Conservation (phyloP, 1,140 invertebrate species). For the Microplitis demolitor region DNA sequence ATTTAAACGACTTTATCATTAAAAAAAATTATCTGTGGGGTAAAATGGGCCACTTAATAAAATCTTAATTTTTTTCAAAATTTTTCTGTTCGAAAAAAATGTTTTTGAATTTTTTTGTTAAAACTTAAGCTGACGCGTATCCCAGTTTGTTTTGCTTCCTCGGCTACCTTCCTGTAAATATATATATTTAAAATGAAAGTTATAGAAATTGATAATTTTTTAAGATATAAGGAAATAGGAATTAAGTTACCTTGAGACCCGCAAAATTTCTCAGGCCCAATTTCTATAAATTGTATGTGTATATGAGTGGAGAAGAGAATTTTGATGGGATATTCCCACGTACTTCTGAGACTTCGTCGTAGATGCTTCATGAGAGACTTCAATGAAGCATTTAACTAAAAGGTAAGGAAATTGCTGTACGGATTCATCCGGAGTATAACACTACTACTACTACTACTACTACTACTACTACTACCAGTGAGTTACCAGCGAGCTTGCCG, state of each 20-base stretch:
- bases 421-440: constrained; percentile 21
- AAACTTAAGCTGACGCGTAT: too few species aligned
- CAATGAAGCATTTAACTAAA: constrained; percentile 22
- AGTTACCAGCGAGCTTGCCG: background rate
- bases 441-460: too few species aligned
- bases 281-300: background rate
- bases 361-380: constrained; percentile 26
- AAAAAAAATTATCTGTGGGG: too few species aligned
- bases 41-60: too few species aligned
- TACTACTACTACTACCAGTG: too few species aligned
- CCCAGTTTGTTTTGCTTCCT: too few species aligned
- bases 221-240: background rate
- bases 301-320: background rate
- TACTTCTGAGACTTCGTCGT: constrained; percentile 33
- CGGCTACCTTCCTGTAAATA: too few species aligned
- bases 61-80: too few species aligned
- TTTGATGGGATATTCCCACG: constrained; percentile 36
- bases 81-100: too few species aligned
- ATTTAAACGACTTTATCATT: too few species aligned
- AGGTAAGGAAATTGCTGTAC: constrained; percentile 19
- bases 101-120: too few species aligned
- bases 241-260: constrained; percentile 2
- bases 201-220: background rate
- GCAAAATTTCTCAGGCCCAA: constrained; percentile 22
- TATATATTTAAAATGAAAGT: background rate